Base-by-base conservation (phyloP, 2,888 invertebrate species). In the Acholoe squamosa region DNA sequence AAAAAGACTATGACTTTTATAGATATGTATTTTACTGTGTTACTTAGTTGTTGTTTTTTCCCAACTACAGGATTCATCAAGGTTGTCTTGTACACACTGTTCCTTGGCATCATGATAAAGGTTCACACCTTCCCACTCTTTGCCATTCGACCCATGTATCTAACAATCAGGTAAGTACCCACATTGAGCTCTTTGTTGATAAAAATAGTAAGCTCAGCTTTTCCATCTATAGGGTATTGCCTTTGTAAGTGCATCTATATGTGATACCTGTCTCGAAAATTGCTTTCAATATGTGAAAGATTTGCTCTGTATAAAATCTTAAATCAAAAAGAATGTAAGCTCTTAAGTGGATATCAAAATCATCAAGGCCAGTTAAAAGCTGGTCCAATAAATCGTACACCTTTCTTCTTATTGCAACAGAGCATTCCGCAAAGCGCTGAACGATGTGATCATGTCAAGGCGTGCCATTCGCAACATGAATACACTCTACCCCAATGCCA, bases 401-500 rank as follows among this genome's bases (percentile, higher is more conserved):
- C 43, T 43, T 3, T 43, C 43, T 43, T 43, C 10, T 43, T 61
- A 14, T 61, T 61, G 61, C 1, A 61, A 43, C 94, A 97, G 99
- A 96, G 98, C 98, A 94, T 99, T 99, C 96, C 99, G 99, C 96
- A 99, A 99, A 96, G 99, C 99, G 0, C 92, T 95, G 43, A 95
- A 95, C 92, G 99, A 99, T 96, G 99, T 99, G 51, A 98, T 99
- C 28, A 97, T 99, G 96, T 99, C 99, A 0, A 97, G 99, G 91
- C 97, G 99, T 93, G 99, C 99, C 0, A 99, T 99, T 93, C 97
- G 98, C 93, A 99, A 99, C 95, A 99, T 99, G 99, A 99, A 99
- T 96, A 99, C 99, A 0, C 96, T 99, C 94, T 99, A 94, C 94
- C 96, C 99, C 0, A 98, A 99, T 96, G 99, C 99, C 7, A 99